Conservation (phyloP, 2,797 vertebrate species). For the Aldrovandia affinis region DNA sequence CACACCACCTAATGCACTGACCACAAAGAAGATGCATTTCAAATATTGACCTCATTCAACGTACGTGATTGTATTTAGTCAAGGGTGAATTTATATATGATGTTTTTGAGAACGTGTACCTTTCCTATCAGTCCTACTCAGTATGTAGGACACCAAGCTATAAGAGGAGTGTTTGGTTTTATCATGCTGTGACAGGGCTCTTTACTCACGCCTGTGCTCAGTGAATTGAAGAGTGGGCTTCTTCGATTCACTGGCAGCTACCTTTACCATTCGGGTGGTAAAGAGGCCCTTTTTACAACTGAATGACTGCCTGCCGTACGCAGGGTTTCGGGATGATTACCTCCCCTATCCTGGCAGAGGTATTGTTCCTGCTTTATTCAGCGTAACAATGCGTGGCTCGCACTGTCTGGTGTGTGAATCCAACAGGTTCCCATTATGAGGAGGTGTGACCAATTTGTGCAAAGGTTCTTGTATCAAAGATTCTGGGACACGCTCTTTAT, state of each 20-base stretch:
- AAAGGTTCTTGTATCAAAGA: not conserved
- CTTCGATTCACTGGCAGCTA: not conserved
- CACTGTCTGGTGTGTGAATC: slow-evolving; percentile 14
- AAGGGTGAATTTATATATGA: not conserved
- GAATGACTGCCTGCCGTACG: not conserved
- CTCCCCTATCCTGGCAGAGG: not conserved
- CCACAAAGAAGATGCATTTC: not conserved
- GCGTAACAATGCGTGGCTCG: slow-evolving; percentile 18
- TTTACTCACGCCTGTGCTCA: not conserved
- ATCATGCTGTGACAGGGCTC: not conserved
- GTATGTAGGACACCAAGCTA: not conserved
- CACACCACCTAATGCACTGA: not conserved
- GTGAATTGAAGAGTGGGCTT: not conserved
- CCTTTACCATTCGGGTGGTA: not conserved
- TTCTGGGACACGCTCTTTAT: slow-evolving; percentile 14
- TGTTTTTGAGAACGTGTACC: not conserved
- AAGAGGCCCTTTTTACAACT: not conserved
- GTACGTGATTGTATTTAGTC: not conserved
- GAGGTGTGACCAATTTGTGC: slow-evolving; percentile 45
- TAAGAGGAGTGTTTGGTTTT: not conserved
- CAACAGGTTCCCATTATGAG: slow-evolving; percentile 46
- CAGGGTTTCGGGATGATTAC: slow-evolving; percentile 11
- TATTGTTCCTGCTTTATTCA: slow-evolving; percentile 35
- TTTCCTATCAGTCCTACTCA: not conserved
- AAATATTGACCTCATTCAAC: not conserved